Evolutionary conservation across 2,888 invertebrate genomes (phyloP), one percentile per base, ranked within the genome.

Genomic region (Anoplius nigerrimus): DNA sequence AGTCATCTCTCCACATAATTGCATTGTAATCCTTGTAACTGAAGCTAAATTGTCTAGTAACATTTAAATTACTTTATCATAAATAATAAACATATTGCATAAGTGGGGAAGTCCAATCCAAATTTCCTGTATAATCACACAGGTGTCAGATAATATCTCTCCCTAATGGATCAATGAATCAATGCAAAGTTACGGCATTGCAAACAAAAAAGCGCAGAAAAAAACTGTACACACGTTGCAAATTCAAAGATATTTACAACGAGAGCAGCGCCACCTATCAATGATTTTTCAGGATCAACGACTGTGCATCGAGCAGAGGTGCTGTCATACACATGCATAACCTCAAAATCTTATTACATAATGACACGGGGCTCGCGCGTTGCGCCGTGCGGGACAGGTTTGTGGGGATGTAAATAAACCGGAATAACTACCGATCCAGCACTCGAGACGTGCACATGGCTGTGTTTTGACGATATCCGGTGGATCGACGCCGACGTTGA

Each of bases 401-500:
- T 46, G 42, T 43, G 22, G 63, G 22, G 43, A 74, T 74, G 71
- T 74, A 76, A 75, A 78, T 74, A 79, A 82, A 78, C 55, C 45
- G 56, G 57, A 67, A 66, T 66, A 74, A 66, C 81, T 91, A 97
- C 97, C 97, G 82, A 98, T 96, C 99, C 99, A 99, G 87, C 98
- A 98, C 88, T 99, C 98, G 16, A 97, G 90, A 8, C 97, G 92
- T 0, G 99, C 98, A 89, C 98, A 98, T 0, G 99, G 98, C 84
- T 97, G 96, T 2, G 98, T 98, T 90, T 99, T 99, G 43, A 98
- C 95, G 63, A 99, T 94, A 89, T 99, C 99, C 0, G 99, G 99
- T 1, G 99, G 99, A 89, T 99, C 99, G 20, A 99, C 98, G n/a
- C 99, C 99, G 64, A 99, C 96, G 90, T 99, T 99, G 48, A 99